Evolutionary conservation across 2,797 vertebrate species (phyloP).

Genomic region (Coracias cyanogaster): DNA sequence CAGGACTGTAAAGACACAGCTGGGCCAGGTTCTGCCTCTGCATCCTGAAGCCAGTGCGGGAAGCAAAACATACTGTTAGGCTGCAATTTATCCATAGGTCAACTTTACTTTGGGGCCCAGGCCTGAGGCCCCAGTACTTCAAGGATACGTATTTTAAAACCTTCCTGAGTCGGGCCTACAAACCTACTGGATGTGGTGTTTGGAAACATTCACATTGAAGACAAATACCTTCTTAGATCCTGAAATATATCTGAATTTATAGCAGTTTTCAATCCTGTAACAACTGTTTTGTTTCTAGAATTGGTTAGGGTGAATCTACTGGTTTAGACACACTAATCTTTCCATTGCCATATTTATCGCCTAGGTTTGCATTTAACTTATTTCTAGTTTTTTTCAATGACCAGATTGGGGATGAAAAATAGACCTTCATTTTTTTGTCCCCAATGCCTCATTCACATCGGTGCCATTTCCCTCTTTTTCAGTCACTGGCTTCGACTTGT

Average conservation of each 20-base stretch:
- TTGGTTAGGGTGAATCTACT: neutral
- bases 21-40: too few relatives aligned
- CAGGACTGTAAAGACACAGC: too few relatives aligned
- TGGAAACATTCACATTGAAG: neutral
- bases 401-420: neutral
- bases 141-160: neutral
- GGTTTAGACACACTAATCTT: neutral
- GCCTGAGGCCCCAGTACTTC: too few relatives aligned
- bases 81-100: too few relatives aligned
- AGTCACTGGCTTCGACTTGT: slow-evolving; percentile 94
- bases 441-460: neutral
- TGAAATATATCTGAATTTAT: neutral
- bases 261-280: neutral
- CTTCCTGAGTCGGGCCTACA: neutral
- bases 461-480: slow-evolving; percentile 34
- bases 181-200: neutral
- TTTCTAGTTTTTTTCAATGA: neutral
- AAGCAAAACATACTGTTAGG: too few relatives aligned
- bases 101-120: too few relatives aligned
- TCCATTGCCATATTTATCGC: neutral
- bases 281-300: neutral
- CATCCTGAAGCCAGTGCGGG: too few relatives aligned
- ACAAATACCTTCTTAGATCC: neutral
- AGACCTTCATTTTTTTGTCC: neutral
- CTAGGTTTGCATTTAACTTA: neutral